These are phyloP conservation scores for Stigmatopora argus DNA, from an alignment of 2,113 vertebrate genomes.

Conservation along the genomic window DNA sequence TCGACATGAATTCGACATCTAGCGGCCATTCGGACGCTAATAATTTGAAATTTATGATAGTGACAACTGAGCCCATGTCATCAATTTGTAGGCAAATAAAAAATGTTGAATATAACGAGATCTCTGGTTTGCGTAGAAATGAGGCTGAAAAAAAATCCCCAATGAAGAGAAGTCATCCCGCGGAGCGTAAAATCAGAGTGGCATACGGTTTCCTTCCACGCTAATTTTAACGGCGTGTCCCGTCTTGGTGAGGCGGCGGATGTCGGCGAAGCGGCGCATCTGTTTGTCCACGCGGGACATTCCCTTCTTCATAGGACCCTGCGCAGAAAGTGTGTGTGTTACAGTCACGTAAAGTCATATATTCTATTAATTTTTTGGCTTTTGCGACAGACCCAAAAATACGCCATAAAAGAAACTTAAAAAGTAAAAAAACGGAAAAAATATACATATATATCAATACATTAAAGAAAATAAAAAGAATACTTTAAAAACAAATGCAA, in stretches of 20 bases:
- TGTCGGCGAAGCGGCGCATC: conserved; percentile 86
- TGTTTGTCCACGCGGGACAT: conserved; percentile 91
- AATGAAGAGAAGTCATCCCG: conserved; percentile 23
- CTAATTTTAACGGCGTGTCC: conserved; percentile 85
- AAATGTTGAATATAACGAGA: not conserved
- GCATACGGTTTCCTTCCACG: conserved; percentile 95
- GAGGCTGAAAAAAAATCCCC: conserved; percentile 12
- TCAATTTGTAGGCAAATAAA: not conserved
- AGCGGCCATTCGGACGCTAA: not conserved
- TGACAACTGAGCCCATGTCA: not conserved
- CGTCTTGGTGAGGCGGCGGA: conserved; percentile 1
- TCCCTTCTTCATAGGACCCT: conserved; percentile 83
- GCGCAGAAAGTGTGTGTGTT: conserved; percentile 47
- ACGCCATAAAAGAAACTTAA: too few species aligned
- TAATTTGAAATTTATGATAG: not conserved
- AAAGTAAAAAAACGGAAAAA: too few species aligned
- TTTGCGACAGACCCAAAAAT: not conserved
- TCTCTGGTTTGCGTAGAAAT: not conserved
- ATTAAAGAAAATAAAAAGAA: too few species aligned
- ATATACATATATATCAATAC: too few species aligned
- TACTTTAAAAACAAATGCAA: too few species aligned
- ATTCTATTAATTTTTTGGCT: not conserved
- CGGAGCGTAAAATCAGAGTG: conserved; percentile 78
- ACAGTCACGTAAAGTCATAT: conserved; percentile 29
- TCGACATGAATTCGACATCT: too few species aligned